A percentile compares a stretch with the other conserved stretches of the same genome.
Conservation (phyloP, 2,797 vertebrate species). For the Mus caroli region DNA sequence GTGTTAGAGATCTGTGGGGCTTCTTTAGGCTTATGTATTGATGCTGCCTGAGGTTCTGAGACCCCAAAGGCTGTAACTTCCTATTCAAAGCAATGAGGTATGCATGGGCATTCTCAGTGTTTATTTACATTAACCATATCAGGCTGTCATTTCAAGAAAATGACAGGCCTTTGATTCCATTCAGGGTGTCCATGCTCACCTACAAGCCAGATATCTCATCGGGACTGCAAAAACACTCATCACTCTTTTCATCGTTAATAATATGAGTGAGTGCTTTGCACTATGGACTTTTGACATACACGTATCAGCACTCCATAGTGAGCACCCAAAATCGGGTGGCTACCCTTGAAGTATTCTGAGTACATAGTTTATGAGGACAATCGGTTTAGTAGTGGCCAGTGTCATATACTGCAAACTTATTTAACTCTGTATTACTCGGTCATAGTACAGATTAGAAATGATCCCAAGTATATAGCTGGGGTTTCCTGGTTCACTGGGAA, state of each 20-base stretch:
- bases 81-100: neutral
- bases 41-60: neutral
- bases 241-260: neutral
- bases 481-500: neutral
- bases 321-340: neutral
- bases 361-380: too few species aligned
- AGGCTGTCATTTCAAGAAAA: neutral
- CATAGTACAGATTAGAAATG: neutral
- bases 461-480: neutral
- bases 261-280: fast-evolving
- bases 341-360: neutral
- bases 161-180: neutral
- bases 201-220: neutral
- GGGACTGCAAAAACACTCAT: fast-evolving
- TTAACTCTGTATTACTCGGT: neutral
- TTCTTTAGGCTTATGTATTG: fast-evolving
- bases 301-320: neutral
- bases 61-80: neutral
- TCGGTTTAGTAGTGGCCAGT: neutral
- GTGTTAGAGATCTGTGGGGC: neutral
- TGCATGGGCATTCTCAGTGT: fast-evolving
- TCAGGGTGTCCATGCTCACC: neutral
- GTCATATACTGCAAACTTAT: neutral
- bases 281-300: fast-evolving
- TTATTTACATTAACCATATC: too few species aligned